Conservation (phyloP, 2,797 vertebrate species). For the Dicrostonyx torquatus region DNA sequence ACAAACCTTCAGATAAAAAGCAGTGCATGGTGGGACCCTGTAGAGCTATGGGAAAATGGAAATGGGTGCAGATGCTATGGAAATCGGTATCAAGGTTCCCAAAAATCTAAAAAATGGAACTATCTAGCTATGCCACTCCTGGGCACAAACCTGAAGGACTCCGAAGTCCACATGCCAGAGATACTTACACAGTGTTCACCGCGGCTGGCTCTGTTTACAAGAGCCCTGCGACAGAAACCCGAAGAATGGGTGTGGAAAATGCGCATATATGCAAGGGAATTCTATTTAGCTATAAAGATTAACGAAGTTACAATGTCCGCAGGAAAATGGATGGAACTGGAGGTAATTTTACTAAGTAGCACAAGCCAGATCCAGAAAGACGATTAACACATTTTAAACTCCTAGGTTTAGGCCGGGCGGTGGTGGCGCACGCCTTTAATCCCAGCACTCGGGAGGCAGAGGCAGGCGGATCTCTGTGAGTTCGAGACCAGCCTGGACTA, state of each 20-base stretch:
- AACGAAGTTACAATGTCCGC: too few relatives aligned
- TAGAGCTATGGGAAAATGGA: too few relatives aligned
- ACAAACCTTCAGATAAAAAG: not conserved
- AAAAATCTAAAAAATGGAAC: not conserved
- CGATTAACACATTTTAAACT: not conserved
- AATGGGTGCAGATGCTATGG: not conserved
- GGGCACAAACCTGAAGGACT: not conserved
- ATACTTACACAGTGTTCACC: not conserved
- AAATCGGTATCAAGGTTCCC: not conserved
- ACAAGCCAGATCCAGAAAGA: not conserved
- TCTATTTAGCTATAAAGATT: not conserved
- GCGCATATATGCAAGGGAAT: not conserved
- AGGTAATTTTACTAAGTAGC: not conserved
- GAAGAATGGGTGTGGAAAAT: not conserved
- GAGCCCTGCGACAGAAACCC: not conserved
- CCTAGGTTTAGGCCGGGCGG: not conserved
- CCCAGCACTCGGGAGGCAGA: not conserved
- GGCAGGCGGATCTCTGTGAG: not conserved
- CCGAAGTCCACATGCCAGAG: not conserved
- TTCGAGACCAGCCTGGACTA: not conserved
- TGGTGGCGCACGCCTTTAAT: not conserved
- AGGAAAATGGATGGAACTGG: not conserved
- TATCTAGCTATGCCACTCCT: too few relatives aligned
- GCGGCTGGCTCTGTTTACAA: not conserved
- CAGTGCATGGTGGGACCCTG: not conserved